Evolutionary conservation across 1,140 invertebrate genomes (phyloP).

Genomic region (Araneus ventricosus): DNA sequence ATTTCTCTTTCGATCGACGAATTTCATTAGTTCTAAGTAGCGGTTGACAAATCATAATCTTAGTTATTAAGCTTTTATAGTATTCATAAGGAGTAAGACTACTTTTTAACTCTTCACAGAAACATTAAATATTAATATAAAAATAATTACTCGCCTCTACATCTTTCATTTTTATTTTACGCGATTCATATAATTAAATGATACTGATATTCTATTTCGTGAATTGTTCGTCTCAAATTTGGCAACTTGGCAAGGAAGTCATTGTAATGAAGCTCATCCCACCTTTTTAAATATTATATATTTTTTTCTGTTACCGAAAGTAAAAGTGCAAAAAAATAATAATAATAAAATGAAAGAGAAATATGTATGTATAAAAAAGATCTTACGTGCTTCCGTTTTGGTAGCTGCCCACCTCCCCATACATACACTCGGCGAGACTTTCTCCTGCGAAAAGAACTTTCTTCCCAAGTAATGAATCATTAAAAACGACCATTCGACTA

Average conservation of each 20-base stretch:
- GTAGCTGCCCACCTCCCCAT: neutral
- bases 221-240: too few relatives aligned
- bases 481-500: slow-evolving; percentile 13
- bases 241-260: neutral
- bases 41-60: too few relatives aligned
- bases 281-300: neutral
- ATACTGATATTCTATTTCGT: too few relatives aligned
- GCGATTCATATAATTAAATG: too few relatives aligned
- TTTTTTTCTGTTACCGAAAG: neutral
- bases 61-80: too few relatives aligned
- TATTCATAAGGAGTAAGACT: too few relatives aligned
- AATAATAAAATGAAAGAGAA: neutral
- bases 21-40: too few relatives aligned
- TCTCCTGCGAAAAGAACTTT: neutral
- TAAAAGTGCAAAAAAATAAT: neutral
- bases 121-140: too few relatives aligned
- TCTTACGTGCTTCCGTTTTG: slow-evolving; percentile 16
- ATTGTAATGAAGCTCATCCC: neutral
- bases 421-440: neutral
- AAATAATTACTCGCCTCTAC: too few relatives aligned
- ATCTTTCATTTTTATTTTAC: too few relatives aligned
- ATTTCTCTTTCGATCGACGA: too few relatives aligned
- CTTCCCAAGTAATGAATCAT: slow-evolving; percentile 39
- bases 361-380: neutral
- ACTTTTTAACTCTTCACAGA: too few relatives aligned